These are phyloP conservation scores for Automeris io DNA, from an alignment of 2,888 invertebrate species.

Conservation along the genomic window DNA sequence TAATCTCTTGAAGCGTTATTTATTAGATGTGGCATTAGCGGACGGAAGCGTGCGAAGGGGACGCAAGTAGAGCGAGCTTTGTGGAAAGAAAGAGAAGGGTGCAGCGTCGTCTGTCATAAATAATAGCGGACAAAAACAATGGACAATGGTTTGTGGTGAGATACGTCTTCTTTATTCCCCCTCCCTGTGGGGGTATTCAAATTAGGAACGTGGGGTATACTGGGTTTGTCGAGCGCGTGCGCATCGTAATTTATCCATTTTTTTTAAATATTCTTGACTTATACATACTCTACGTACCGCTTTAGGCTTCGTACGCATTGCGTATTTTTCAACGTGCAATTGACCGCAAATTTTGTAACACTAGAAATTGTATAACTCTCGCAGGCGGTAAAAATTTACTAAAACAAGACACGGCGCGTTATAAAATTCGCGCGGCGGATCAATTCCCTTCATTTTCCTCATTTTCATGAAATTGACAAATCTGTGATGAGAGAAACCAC, in stretches of 20 bases:
- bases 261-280: too few species aligned
- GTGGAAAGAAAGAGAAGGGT: conserved; percentile 41
- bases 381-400: too few species aligned
- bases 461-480: too few species aligned
- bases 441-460: too few species aligned
- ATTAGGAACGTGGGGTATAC: conserved; percentile 26
- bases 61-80: conserved; percentile 18
- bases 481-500: too few species aligned
- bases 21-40: conserved; percentile 66
- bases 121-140: conserved; percentile 74
- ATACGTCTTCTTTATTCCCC: conserved; percentile 72
- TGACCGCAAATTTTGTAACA: too few species aligned
- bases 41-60: conserved; percentile 61
- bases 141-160: conserved; percentile 74
- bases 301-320: too few species aligned
- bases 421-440: too few species aligned
- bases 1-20: conserved; percentile 72
- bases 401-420: too few species aligned
- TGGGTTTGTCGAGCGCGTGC: conserved; percentile 31
- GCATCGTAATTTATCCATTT: conserved; percentile 35
- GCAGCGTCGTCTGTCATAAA: conserved; percentile 68
- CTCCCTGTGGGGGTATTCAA: conserved; percentile 23
- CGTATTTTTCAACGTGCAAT: too few species aligned
- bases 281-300: too few species aligned
- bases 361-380: too few species aligned